Evolutionary conservation across 2,888 invertebrate genomes (phyloP).

Genomic region (Rapana venosa): DNA sequence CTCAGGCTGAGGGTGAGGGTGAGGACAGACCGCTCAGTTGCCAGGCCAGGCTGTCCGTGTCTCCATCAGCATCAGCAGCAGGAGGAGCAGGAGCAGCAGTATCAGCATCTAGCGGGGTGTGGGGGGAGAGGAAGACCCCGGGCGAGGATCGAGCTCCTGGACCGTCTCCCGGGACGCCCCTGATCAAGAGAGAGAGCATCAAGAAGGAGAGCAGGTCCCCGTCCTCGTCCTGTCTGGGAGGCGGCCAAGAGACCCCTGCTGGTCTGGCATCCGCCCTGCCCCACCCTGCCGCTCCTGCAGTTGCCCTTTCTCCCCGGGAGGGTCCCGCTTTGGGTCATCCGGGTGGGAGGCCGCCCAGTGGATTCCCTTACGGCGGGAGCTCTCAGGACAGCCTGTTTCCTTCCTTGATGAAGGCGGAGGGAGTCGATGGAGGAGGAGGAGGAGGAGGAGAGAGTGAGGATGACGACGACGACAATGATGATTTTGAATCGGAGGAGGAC

Average conservation of each 20-base stretch:
- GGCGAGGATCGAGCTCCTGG: not conserved
- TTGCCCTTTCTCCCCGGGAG: not conserved
- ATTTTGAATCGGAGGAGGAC: constrained; percentile 13
- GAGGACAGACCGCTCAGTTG: not conserved
- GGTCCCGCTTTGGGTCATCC: not conserved
- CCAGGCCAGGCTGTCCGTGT: not conserved
- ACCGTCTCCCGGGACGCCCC: not conserved
- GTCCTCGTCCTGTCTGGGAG: not conserved
- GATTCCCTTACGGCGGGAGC: not conserved
- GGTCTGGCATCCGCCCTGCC: too few species aligned
- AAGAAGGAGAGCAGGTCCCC: not conserved
- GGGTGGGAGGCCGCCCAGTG: not conserved
- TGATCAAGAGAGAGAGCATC: too few species aligned
- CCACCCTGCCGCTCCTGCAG: not conserved
- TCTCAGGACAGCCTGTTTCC: not conserved
- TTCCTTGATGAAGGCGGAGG: not conserved
- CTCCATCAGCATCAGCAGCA: not conserved
- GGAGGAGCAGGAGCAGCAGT: not conserved
- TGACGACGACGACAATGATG: constrained; percentile 7
- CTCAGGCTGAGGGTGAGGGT: not conserved
- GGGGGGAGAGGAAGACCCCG: not conserved
- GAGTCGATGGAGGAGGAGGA: constrained; percentile 6
- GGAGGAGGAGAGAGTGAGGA: constrained; percentile 8
- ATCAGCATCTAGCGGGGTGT: not conserved
- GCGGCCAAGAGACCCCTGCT: too few species aligned